Evolutionary conservation across 1,140 invertebrate genomes (phyloP), one percentile per base, ranked within the genome.

Genomic region (Aphelenchoides fujianensis): DNA sequence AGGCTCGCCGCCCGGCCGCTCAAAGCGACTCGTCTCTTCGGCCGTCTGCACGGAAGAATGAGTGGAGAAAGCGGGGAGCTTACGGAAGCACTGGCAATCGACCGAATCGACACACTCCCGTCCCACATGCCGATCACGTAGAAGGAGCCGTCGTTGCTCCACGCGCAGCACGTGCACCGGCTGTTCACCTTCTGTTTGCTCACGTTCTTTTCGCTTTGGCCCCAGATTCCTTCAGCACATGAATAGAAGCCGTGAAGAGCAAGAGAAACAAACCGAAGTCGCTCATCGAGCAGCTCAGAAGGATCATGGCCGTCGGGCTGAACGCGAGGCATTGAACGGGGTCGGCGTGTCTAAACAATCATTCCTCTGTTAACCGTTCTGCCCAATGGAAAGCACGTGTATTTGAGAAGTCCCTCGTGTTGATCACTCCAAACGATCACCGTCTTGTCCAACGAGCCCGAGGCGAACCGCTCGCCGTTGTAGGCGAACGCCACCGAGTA

Each of bases 391-490:
- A 88, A 90, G 89, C 88, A 95, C 92, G 91, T 91, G 86, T 97
- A 99, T 89, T 97, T 97, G 7, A 98, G 87, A 78, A 96, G 90
- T 31, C 94, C 95, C 88, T 98, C 95, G 73, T 98, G 88, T 87
- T 96, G 95, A 37, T 90, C 91, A 16, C 92, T 95, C 96, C 96
- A 99, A 74, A 98, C 94, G 69, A 98, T 98, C 53, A 98, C 95
- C 86, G 91, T 91, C 88, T 97, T 97, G 85, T 99, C 96, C 3
- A 92, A 91, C 80, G 93, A 91, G 16, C 96, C 96, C 63, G 94
- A 97, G 1, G 96, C 95, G 89, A 98, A 98, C 79, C 92, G 89
- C 84, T 95, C 94, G 0, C 95, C 95, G 89, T 98, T 95, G 78
- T 88, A 90, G 1, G 94, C 90, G 87, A 96, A 98, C 35, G 90